phyloP scores from a whole-genome alignment of 2,888 invertebrate genomes.

The Orthosia cruda region DNA sequence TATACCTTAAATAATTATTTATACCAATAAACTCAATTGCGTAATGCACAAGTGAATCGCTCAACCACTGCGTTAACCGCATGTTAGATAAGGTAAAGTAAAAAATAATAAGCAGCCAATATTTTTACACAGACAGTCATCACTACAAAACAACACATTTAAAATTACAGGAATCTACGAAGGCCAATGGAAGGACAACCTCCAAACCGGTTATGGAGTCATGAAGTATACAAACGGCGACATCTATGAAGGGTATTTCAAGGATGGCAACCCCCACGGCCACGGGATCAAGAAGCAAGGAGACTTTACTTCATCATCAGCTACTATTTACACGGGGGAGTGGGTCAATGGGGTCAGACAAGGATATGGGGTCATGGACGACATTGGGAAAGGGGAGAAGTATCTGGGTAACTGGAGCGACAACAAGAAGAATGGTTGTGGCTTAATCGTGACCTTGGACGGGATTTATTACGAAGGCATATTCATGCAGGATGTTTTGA shows the following conservation, averaged over 20 bases:
- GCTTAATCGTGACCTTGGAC: slow-evolving; percentile 96
- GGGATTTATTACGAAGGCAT: slow-evolving; percentile 98
- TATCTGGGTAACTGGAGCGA: slow-evolving; percentile 98
- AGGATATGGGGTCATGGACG: slow-evolving; percentile 98
- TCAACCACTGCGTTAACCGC: background rate
- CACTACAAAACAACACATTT: background rate
- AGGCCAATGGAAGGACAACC: slow-evolving; percentile 96
- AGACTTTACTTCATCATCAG: slow-evolving; percentile 94
- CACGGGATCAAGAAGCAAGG: slow-evolving; percentile 96
- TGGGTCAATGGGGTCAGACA: slow-evolving; percentile 95
- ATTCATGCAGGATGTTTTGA: slow-evolving; percentile 95
- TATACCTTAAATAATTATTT: too few species aligned
- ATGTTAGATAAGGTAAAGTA: background rate
- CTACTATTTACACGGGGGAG: slow-evolving; percentile 97
- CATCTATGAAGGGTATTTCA: slow-evolving; percentile 97
- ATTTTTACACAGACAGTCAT: slow-evolving; percentile 1
- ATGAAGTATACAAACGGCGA: slow-evolving; percentile 95
- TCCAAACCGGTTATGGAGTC: slow-evolving; percentile 95
- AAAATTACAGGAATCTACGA: slow-evolving; percentile 93
- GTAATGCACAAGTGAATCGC: background rate
- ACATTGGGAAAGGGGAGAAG: slow-evolving; percentile 96
- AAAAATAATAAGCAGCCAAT: background rate
- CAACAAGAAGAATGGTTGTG: slow-evolving; percentile 96
- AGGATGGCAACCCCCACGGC: slow-evolving; percentile 96
- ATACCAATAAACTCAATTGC: background rate